A percentile compares a stretch with the other conserved stretches of the same genome.
Conservation (phyloP, 2,113 vertebrate species). For the Dromiciops gliroides region DNA sequence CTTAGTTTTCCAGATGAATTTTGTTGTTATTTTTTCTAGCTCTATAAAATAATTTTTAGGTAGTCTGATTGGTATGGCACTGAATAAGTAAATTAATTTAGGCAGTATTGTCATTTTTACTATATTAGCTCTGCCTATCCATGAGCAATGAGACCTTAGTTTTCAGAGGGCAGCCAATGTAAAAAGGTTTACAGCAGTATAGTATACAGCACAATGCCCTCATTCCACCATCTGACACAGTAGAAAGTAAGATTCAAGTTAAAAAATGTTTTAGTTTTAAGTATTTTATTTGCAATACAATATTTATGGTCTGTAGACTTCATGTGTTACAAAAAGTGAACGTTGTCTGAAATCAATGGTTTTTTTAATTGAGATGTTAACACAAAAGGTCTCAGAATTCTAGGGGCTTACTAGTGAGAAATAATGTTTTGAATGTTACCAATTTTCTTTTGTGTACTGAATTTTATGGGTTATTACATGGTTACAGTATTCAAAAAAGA, state of each 20-base stretch:
- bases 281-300: background rate
- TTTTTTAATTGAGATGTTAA: background rate
- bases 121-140: too few relatives aligned
- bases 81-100: too few relatives aligned
- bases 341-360: background rate
- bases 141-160: too few relatives aligned
- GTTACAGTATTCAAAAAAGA: background rate
- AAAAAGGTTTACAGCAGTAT: background rate
- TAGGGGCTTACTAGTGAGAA: background rate
- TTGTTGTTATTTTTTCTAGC: too few relatives aligned
- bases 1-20: too few relatives aligned
- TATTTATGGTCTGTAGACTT: background rate
- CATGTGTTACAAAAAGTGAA: background rate
- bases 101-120: too few relatives aligned
- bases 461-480: background rate
- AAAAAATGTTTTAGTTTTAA: background rate
- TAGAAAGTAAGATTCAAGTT: too few relatives aligned
- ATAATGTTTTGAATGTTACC: background rate
- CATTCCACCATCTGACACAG: background rate
- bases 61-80: too few relatives aligned
- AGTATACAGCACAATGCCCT: background rate
- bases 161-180: background rate
- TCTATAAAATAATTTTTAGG: too few relatives aligned
- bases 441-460: background rate
- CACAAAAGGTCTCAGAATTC: background rate